Evolutionary conservation across 1,140 invertebrate genomes (phyloP).

Genomic region (Leptinotarsa undecemlineata): DNA sequence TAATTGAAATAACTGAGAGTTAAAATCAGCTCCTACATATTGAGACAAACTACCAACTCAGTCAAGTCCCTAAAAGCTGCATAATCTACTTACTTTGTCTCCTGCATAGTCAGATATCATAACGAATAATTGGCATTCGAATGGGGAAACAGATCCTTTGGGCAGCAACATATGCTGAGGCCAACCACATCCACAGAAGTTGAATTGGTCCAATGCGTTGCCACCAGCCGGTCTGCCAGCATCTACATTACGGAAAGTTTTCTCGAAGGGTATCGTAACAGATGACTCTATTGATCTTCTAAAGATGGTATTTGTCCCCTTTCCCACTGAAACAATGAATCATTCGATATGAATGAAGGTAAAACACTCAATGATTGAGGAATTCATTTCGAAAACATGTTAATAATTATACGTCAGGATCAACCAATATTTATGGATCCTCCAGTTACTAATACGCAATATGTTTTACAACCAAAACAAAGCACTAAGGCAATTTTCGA

Average conservation of each 20-base stretch:
- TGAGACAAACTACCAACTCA: too few species aligned
- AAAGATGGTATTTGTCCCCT: constrained; percentile 66
- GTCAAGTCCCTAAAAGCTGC: constrained; percentile 27
- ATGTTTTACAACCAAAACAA: too few species aligned
- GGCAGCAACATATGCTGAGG: constrained; percentile 83
- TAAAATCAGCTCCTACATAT: too few species aligned
- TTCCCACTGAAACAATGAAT: constrained; percentile 57
- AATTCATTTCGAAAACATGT: too few species aligned
- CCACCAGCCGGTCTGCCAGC: constrained; percentile 57
- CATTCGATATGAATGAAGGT: too few species aligned
- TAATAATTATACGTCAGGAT: too few species aligned
- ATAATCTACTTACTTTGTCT: constrained; percentile 64
- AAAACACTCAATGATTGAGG: too few species aligned
- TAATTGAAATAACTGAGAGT: too few species aligned
- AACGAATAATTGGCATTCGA: constrained; percentile 72
- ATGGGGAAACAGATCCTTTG: constrained; percentile 64
- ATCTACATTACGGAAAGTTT: constrained; percentile 68
- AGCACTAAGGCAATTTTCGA: too few species aligned
- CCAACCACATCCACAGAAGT: constrained; percentile 87
- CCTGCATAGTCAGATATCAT: constrained; percentile 80
- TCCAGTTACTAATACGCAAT: too few species aligned
- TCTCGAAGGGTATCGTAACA: constrained; percentile 74
- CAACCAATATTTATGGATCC: too few species aligned
- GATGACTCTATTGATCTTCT: constrained; percentile 67
- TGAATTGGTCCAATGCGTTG: constrained; percentile 63